These are phyloP conservation scores for Agonopterix arenella DNA, from an alignment of 2,888 invertebrate genomes.

Conservation along the genomic window DNA sequence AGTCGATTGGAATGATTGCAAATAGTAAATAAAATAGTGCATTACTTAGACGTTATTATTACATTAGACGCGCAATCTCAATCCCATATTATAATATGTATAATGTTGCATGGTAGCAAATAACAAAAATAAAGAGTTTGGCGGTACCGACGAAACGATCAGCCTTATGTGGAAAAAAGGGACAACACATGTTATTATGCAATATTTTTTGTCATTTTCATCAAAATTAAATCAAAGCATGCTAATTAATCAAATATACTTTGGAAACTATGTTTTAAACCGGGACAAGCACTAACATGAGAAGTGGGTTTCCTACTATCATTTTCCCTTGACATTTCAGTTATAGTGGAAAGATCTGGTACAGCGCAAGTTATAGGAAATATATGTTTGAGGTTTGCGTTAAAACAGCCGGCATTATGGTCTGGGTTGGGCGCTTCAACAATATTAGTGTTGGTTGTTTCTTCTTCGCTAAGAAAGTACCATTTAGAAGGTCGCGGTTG, in stretches of 20 bases:
- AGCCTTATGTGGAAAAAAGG: no score
- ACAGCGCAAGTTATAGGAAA: constrained; percentile 56
- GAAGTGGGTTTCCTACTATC: constrained; percentile 29
- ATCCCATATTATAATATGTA: no score
- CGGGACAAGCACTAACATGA: constrained; percentile 21
- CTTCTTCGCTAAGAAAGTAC: constrained; percentile 61
- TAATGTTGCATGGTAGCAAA: no score
- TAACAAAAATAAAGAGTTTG: no score
- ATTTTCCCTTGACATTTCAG: constrained; percentile 53
- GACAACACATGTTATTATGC: no score
- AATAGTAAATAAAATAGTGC: no score
- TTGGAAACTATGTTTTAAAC: constrained; percentile 11
- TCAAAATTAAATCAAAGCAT: constrained; percentile 5
- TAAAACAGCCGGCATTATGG: constrained; percentile 14
- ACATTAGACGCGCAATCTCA: no score
- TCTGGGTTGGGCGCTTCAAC: constrained; percentile 9
- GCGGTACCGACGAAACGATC: no score
- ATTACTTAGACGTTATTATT: no score
- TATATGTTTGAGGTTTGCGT: constrained; percentile 46
- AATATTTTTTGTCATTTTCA: background rate
- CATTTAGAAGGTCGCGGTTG: constrained; percentile 29
- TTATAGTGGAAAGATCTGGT: constrained; percentile 59
- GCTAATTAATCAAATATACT: constrained; percentile 15
- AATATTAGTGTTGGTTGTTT: constrained; percentile 29
- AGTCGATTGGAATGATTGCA: no score